Conservation (phyloP, 1,140 invertebrate genomes). For the Onthophagus taurus region DNA sequence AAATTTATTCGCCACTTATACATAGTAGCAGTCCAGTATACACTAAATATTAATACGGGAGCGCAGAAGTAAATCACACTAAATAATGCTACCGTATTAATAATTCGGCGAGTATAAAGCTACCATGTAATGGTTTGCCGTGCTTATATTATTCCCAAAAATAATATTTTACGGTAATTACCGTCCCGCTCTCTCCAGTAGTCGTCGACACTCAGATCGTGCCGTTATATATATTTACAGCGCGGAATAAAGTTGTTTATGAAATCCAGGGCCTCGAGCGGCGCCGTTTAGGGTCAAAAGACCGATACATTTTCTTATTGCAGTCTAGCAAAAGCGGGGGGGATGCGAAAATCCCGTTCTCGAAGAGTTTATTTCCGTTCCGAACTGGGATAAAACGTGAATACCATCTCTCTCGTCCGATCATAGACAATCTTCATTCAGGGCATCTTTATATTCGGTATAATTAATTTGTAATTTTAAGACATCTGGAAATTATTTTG, state of each 20-base stretch:
- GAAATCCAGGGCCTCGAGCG: constrained; percentile 33
- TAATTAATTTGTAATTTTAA: too few relatives aligned
- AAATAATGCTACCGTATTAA: constrained; percentile 19
- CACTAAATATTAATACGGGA: too few relatives aligned
- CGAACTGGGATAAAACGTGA: not conserved
- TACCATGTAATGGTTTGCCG: constrained; percentile 27
- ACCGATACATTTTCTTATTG: constrained; percentile 33
- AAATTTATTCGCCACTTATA: too few relatives aligned
- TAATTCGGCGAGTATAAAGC: constrained; percentile 18
- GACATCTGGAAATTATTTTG: too few relatives aligned
- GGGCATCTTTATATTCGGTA: not conserved
- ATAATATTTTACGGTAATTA: constrained; percentile 39
- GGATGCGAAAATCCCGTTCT: not conserved
- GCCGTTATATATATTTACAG: constrained; percentile 36
- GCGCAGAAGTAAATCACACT: constrained; percentile 17
- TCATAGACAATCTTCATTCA: too few relatives aligned
- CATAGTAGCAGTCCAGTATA: too few relatives aligned
- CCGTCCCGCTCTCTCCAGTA: constrained; percentile 22
- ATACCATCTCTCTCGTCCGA: too few relatives aligned
- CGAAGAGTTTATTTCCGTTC: not conserved
- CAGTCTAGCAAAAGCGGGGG: not conserved
- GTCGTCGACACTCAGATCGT: too few relatives aligned
- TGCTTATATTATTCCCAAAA: constrained; percentile 33
- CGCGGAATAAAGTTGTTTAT: constrained; percentile 38
- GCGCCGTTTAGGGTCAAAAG: constrained; percentile 35